Base-by-base conservation (phyloP, 2,797 vertebrate genomes). In the Diceros bicornis region DNA sequence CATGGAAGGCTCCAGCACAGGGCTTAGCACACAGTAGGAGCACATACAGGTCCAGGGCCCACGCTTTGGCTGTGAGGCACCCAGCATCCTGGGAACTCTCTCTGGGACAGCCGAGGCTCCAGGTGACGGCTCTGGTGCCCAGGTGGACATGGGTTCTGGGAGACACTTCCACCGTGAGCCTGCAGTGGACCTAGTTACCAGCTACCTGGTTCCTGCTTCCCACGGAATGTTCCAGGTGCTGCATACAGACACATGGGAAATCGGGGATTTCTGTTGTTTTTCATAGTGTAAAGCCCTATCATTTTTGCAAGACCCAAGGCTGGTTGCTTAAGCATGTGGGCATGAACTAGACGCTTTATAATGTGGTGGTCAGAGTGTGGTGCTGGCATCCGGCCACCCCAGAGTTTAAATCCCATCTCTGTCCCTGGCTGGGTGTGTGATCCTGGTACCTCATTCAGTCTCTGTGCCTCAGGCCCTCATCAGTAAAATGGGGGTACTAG, bases 141-240 rank as follows among this genome's bases (percentile, higher is more conserved):
- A 0, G 37, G n/a, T 1, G 7, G 47, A 11, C 17, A 1, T 3
- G 9, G 34, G 21, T 84, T 62, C 57, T 7, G 27, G 18, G 17
- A 68, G 34, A 68, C 50, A 21, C 37, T 71, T 50, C 44, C 9
- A 7, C 50, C 0, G 0, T 2, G 27, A 7, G 12, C 12, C 52
- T 55, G 17, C 25, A 3, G 7, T 6, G 11, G 20, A 21, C n/a
- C 18, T n/a, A 2, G 50, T 16, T 21, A 5, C 62, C 64, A 9
- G 13, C 64, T 41, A 23, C 34, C 27, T 1, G 2, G 21, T 23
- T 32, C 55, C 13, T 71, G 21, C 18, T 68, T 17, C 71, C 50
- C 41, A 17, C 2, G 11, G 75, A 75, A 66, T 29, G 23, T 52
- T 89, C 71, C 20, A 17, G 44, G 37, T 10, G 13, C 37, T 34